Percentiles rank a stretch among this genome's conserved stretches.
Conservation (phyloP, 30 jellyfish, hydroid and myxozoan species). For the Phacellophora camtschatica region DNA sequence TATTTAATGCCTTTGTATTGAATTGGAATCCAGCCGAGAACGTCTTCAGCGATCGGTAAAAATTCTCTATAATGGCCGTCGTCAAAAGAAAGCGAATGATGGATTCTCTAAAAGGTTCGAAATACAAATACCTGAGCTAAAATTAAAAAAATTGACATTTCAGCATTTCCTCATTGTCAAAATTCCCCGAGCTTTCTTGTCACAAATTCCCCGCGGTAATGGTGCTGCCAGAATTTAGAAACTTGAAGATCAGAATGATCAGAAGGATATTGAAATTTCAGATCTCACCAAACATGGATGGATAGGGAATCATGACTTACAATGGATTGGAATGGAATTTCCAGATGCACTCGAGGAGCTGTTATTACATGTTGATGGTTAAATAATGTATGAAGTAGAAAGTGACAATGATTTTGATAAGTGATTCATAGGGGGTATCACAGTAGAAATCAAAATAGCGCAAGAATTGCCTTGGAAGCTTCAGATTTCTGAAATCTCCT, state of each 20-base stretch:
- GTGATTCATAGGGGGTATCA: background rate
- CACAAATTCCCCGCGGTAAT: background rate
- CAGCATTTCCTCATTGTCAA: background rate
- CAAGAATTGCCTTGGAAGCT: too few species aligned
- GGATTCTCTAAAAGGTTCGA: background rate
- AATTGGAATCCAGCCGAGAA: background rate
- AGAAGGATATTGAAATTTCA: background rate
- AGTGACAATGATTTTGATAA: background rate
- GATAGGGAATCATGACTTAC: background rate
- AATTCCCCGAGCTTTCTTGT: too few species aligned
- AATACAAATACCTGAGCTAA: background rate
- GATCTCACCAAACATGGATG: background rate
- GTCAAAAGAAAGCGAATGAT: background rate
- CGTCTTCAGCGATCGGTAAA: slow-evolving; percentile 12
- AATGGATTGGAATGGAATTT: background rate
- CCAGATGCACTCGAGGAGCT: background rate
- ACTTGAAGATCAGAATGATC: background rate
- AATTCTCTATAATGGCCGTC: too few species aligned
- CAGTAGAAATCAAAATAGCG: background rate
- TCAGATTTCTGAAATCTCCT: too few species aligned
- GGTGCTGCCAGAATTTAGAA: background rate
- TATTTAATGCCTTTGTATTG: slow-evolving; percentile 4
- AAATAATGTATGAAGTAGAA: background rate
- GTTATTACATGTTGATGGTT: background rate
- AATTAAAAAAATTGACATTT: background rate